Base-by-base conservation (phyloP, 2,888 invertebrate genomes). In the Parelbella ahira region DNA sequence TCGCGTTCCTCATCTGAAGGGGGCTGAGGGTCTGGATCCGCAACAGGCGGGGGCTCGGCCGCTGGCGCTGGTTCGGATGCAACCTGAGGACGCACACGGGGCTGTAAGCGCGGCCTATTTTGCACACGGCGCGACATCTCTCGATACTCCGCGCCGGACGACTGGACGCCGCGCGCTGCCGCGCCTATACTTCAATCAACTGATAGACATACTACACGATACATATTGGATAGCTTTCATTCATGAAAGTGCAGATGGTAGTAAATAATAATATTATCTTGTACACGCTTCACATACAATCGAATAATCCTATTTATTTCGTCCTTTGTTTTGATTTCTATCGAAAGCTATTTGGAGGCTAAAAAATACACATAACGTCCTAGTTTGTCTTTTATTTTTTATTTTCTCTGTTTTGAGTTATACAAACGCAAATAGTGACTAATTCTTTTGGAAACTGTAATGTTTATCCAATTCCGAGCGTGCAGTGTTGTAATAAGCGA, bases 1-100 rank as follows among this genome's bases (percentile, higher is more conserved):
- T 84, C 89, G 48, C 86, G 69, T 69, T 89, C 78, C 62, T 88
- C 90, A 69, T 90, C 89, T 4, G 83, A 82, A 0, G 70, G 72
- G 53, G 80, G 68, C 29, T 75, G 68, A 2, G 69, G 65, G 24
- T 83, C 88, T 53, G 80, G 78, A 53, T 68, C 88, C 44, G 72
- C 68, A 37, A 66, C 68, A 24, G 76, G 78, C 52, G 74, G 76
- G 48, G 87, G 86, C 58, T 69, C 88, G 41, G 70, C 78, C 45
- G 68, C 77, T 53, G 76, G 80, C 46, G 69, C 58, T 36, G 78
- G 79, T 66, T 83, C 86, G 72, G 74, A 73, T 60, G 74, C 75
- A 60, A 75, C 77, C 84, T 86, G 80, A 53, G 78, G 80, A 72
- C 77, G 81, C 49, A 63, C 62, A 60, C 76, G 78, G 60, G 70